Evolutionary conservation across 1,140 invertebrate genomes (phyloP).

Genomic region (Pseudomyrmex sp.): DNA sequence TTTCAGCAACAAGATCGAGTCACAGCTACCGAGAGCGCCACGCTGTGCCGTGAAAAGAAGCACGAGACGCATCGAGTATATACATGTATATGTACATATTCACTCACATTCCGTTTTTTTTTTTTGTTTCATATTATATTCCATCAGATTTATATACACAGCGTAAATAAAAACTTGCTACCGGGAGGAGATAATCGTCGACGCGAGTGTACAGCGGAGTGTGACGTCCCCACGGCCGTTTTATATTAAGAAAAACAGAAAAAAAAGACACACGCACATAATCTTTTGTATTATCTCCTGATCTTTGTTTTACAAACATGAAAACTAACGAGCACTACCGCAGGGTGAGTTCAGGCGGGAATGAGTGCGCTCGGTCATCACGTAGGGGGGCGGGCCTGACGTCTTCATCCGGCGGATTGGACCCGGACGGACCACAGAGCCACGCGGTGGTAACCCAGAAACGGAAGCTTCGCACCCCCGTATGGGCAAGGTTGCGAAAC

Average conservation of each 20-base stretch:
- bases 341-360: conserved; percentile 83
- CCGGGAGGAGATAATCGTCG: background rate
- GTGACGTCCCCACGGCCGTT: too few species aligned
- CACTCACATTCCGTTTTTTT: too few species aligned
- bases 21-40: background rate
- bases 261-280: conserved; percentile 55
- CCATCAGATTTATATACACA: background rate
- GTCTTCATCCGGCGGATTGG: conserved; percentile 80
- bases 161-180: background rate
- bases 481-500: conserved; percentile 89
- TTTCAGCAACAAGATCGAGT: conserved; percentile 23
- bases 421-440: conserved; percentile 83
- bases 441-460: conserved; percentile 86
- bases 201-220: background rate
- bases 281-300: conserved; percentile 71
- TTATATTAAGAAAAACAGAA: background rate
- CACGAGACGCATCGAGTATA: conserved; percentile 45
- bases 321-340: conserved; percentile 84
- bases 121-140: background rate
- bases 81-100: too few species aligned
- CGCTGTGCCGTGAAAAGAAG: conserved; percentile 5
- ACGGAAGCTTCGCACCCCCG: conserved; percentile 90
- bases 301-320: conserved; percentile 65
- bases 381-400: conserved; percentile 81
- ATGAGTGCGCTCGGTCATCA: conserved; percentile 83